Percentiles rank a stretch among this genome's conserved stretches.
These are phyloP conservation scores for Cynoglossus semilaevis DNA, from an alignment of 2,113 vertebrate genomes.

Conservation along the genomic window DNA sequence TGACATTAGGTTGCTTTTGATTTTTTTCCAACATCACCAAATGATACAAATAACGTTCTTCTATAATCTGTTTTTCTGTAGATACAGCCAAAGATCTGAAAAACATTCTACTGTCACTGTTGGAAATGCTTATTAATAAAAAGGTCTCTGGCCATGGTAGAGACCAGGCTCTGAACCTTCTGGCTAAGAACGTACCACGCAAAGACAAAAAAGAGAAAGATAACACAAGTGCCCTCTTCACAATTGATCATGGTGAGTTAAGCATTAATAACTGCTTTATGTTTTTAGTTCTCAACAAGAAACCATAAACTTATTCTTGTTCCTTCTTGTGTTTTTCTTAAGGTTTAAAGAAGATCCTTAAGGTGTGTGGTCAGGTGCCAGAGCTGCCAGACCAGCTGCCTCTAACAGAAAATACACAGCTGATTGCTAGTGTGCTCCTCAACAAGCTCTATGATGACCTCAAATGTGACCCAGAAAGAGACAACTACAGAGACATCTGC, in stretches of 20 bases:
- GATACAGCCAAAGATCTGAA: slow-evolving; percentile 88
- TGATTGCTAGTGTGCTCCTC: slow-evolving; percentile 91
- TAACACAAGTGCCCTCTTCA: slow-evolving; percentile 84
- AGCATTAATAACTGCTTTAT: too few species aligned
- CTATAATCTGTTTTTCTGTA: slow-evolving; percentile 47
- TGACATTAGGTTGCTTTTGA: not conserved
- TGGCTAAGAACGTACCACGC: slow-evolving; percentile 90
- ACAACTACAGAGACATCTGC: slow-evolving; percentile 86
- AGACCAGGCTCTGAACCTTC: slow-evolving; percentile 91
- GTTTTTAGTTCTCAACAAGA: too few species aligned
- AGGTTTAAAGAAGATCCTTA: slow-evolving; percentile 96
- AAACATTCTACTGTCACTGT: slow-evolving; percentile 82
- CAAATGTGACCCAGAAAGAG: slow-evolving; percentile 88
- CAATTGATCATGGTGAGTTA: slow-evolving; percentile 87
- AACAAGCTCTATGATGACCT: slow-evolving; percentile 91
- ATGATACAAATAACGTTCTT: not conserved
- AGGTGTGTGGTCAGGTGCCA: slow-evolving; percentile 90
- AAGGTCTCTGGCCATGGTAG: slow-evolving; percentile 92
- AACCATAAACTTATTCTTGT: too few species aligned
- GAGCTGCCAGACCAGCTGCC: slow-evolving; percentile 90
- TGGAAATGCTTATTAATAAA: slow-evolving; percentile 89
- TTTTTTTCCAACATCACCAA: too few species aligned
- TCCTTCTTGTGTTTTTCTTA: slow-evolving; percentile 14
- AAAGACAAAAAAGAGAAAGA: slow-evolving; percentile 79
- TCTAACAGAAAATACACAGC: slow-evolving; percentile 90